Evolutionary conservation across 2,113 vertebrate genomes (phyloP).

Genomic region (Mellivora capensis): DNA sequence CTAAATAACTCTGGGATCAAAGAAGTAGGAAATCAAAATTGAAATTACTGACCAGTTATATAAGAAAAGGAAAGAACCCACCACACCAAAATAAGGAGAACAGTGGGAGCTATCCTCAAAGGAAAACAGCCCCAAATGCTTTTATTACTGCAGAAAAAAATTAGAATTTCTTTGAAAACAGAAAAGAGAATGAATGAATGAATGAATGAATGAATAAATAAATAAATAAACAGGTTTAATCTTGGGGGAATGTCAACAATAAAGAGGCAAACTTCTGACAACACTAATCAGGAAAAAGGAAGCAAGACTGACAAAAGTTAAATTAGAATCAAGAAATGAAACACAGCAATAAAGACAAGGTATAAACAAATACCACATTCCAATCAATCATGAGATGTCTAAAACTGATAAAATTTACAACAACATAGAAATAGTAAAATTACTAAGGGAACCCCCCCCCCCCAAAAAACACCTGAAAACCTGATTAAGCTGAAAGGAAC

Average conservation of each 20-base stretch:
- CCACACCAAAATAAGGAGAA: not conserved
- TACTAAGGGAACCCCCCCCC: not conserved
- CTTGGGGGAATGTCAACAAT: not conserved
- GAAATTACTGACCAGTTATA: not conserved
- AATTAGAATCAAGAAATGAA: not conserved
- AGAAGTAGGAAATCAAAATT: constrained; percentile 2
- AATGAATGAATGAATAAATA: not conserved
- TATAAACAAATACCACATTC: not conserved
- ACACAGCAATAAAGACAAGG: not conserved
- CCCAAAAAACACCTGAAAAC: not conserved
- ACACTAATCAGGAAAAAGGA: not conserved
- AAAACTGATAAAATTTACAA: not conserved
- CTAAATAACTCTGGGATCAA: constrained; percentile 16
- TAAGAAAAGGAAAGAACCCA: not conserved
- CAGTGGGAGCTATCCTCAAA: not conserved
- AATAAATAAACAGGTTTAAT: not conserved
- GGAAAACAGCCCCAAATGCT: not conserved
- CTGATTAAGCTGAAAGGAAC: not conserved
- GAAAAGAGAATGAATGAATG: not conserved
- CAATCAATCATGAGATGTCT: not conserved
- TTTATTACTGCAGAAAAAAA: constrained; percentile 14
- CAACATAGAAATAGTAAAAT: not conserved
- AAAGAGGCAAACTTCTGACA: not conserved
- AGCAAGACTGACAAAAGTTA: not conserved
- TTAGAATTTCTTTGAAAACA: constrained; percentile 17